Evolutionary conservation across 2,888 invertebrate genomes (phyloP), one percentile per base, ranked within the genome.

Genomic region (Hermaeophaga mercurialis): DNA sequence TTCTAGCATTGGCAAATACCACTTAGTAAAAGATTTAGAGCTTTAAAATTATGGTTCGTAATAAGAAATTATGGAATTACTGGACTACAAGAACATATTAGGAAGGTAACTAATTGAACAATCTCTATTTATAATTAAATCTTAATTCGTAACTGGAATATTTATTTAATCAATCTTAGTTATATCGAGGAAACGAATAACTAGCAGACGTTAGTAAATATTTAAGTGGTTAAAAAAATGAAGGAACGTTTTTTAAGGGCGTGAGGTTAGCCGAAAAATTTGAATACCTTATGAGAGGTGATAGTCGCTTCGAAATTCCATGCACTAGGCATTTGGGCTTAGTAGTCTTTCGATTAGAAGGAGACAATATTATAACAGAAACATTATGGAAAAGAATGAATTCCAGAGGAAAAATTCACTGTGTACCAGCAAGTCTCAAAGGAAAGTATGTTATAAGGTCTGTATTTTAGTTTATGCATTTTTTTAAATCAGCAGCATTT

Each of bases 1-100:
- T 46, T 66, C 81, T 9, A 94, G 94, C 96, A 97, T 73, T 97
- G 97, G 97, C 97, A 97, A 79, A 95, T 97, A 49, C 94, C 96
- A 0, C 75, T 98, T 46, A 96, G 96, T 69, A 93, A 93, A 72
- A 84, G 94, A 62, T 98, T 98, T 75, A 84, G 97, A 24, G 88
- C 97, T 0, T 75, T 98, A 26, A 97, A 98, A 75, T 80, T 97
- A 0, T 98, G 97, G 97, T 97, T 97, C 74, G 96, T 97, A 0
- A 83, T 97, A n/a, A 83, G 97, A 36, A 94, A 91, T 70, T 97
- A 87, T 70, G 97, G 97, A 5, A 86, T 96, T 9, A 85, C 85
- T 58, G 96, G 97, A 0, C 80, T 97, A 1, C 97, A 97, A 75
- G 89, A 90, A 64, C 96, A 97, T 75, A 90, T 98, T 66, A 84